phyloP scores from a whole-genome alignment of 1,140 invertebrate genomes.

The Tetragonula clypearis region DNA sequence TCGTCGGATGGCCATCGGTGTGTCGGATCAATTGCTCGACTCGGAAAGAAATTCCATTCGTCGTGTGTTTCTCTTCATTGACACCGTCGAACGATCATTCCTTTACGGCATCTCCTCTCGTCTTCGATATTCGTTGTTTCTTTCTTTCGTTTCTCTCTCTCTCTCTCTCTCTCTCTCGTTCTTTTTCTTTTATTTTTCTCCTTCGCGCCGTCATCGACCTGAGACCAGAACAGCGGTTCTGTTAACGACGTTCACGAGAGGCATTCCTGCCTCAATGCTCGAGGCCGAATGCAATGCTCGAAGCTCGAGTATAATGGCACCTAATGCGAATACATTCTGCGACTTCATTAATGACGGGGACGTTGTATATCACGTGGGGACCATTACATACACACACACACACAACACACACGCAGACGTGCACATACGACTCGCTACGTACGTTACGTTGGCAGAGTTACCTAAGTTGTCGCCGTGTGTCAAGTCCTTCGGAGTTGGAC shows the following conservation, averaged over 20 bases:
- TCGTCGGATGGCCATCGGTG: not conserved
- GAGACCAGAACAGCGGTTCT: not conserved
- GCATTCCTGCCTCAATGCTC: not conserved
- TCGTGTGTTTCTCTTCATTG: not conserved
- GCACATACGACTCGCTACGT: too few relatives aligned
- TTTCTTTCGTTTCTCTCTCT: not conserved
- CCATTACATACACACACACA: conserved; percentile 1
- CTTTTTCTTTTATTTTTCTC: not conserved
- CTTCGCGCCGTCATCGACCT: conserved; percentile 3
- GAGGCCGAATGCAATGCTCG: not conserved
- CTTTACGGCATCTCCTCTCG: not conserved
- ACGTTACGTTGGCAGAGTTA: conserved; percentile 23
- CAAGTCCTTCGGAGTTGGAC: conserved; percentile 23
- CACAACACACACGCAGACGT: not conserved
- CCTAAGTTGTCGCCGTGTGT: conserved; percentile 10
- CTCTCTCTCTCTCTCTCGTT: not conserved
- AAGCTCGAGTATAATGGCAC: conserved; percentile 14
- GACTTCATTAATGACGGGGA: conserved; percentile 30
- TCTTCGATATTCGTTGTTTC: not conserved
- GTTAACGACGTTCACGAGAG: conserved; percentile 5
- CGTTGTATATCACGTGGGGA: conserved; percentile 7
- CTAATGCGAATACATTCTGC: conserved; percentile 22
- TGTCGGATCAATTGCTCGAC: not conserved
- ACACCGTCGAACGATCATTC: not conserved
- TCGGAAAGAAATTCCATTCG: not conserved